These are phyloP conservation scores for Emydocephalus ijimae DNA, from an alignment of 2,113 vertebrate species.

Conservation along the genomic window DNA sequence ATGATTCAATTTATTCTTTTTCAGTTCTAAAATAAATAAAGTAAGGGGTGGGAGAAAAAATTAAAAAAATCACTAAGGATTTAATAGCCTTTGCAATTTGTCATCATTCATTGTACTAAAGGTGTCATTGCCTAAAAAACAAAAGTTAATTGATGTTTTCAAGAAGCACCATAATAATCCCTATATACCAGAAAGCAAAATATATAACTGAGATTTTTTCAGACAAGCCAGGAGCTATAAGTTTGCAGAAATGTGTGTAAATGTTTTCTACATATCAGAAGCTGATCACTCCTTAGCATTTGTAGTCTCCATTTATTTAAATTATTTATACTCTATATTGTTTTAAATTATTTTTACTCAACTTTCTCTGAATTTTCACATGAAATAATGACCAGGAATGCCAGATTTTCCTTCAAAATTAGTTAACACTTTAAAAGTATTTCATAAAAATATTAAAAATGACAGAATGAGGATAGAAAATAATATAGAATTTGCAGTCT, in stretches of 20 bases:
- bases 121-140: constrained; percentile 53
- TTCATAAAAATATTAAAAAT: background rate
- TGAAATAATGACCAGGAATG: background rate
- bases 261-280: background rate
- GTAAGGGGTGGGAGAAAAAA: background rate
- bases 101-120: constrained; percentile 52
- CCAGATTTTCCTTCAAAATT: background rate
- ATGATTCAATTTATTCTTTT: background rate
- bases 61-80: background rate
- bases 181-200: background rate
- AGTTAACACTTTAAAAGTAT: background rate
- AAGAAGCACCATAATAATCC: constrained; percentile 13
- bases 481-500: background rate
- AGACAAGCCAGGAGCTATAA: background rate
- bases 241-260: background rate
- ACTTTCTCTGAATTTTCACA: background rate
- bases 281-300: background rate
- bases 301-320: background rate
- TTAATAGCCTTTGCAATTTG: constrained; percentile 30
- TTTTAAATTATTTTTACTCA: background rate
- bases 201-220: background rate
- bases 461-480: background rate
- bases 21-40: background rate
- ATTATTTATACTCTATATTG: background rate
- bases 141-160: constrained; percentile 45